Conservation (phyloP, 2,113 vertebrate species). For the Triplophysa siluroides region DNA sequence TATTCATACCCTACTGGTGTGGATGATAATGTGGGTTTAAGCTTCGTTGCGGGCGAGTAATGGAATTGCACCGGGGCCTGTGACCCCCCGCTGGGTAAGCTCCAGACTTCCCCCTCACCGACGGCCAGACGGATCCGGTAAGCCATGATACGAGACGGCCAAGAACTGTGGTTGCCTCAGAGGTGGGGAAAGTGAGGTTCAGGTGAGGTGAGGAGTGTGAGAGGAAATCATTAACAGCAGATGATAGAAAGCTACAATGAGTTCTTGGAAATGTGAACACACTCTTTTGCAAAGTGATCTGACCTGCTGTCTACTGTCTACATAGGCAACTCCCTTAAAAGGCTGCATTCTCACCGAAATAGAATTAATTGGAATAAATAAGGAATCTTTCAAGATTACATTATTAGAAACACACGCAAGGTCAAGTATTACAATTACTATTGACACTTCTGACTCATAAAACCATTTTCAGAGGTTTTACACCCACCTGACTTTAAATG, state of each 20-base stretch:
- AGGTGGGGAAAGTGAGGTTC: slow-evolving; percentile 11
- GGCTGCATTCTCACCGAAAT: not conserved
- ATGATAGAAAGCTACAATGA: slow-evolving; percentile 1
- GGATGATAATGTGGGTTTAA: slow-evolving; percentile 69
- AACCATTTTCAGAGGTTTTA: too few species aligned
- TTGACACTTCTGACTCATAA: too few species aligned
- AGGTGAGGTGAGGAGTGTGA: not conserved
- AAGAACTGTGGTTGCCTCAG: slow-evolving; percentile 13
- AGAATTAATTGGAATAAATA: too few species aligned
- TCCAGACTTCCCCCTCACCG: slow-evolving; percentile 59
- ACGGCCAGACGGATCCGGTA: slow-evolving; percentile 37
- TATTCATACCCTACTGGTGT: slow-evolving; percentile 53
- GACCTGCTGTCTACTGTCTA: not conserved
- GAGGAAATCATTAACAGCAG: slow-evolving; percentile 4
- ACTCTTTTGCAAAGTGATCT: not conserved
- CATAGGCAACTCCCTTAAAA: not conserved
- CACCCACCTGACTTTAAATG: too few species aligned
- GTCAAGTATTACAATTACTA: too few species aligned
- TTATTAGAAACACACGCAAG: too few species aligned
- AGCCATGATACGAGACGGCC: not conserved
- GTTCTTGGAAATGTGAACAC: not conserved
- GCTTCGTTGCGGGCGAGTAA: slow-evolving; percentile 65
- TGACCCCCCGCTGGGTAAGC: slow-evolving; percentile 56
- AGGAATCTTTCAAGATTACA: too few species aligned
- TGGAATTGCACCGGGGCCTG: slow-evolving; percentile 58